Base-by-base conservation (phyloP, 2,113 vertebrate species). In the Panthera leo region DNA sequence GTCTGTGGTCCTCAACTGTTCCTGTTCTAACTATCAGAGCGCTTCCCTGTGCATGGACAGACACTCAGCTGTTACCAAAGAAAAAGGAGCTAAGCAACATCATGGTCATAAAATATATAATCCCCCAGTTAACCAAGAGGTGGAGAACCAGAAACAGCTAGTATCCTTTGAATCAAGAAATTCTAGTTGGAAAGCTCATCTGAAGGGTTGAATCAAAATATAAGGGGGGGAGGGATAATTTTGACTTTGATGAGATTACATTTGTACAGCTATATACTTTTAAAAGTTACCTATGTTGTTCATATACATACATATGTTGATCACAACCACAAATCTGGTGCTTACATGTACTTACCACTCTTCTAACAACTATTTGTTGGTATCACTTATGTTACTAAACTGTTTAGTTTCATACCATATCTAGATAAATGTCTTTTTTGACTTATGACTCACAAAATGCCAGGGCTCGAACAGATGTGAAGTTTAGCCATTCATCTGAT, bases 141-240 rank as follows among this genome's bases (percentile, higher is more conserved):
- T 3, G 42, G 25, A 55, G 31, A 90, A 58, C 73, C 5, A 70
- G 75, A 83, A 94, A 83, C 48, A 82, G 68, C 48, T 76, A 48
- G 51, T 19, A 34, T 78, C 27, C 36, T 93, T 84, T 70, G 51
- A 85, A 85, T 14, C 3, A 85, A 79, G 39, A 85, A 85, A 96
- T 45, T 67, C 51, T 48, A 89, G 39, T 45, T 78, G 91, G 79
- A 89, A 89, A 80, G 82, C 29, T 96, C 19, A 86, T 45, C 31
- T 94, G 31, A 91, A 75, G 36, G 55, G n/a, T 5, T 80, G 42
- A 89, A 63, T 94, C 25, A 96, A 89, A 85, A 78, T 39, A 61
- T n/a, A 67, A 87, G 13, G 61, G 61, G 34, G 53, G 73, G 21
- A 83, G 29, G 84, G 75, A 75, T 83, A 67, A 93, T 83, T 89